Base-by-base conservation (phyloP, 2,113 vertebrate genomes). In the Aegithalos caudatus region DNA sequence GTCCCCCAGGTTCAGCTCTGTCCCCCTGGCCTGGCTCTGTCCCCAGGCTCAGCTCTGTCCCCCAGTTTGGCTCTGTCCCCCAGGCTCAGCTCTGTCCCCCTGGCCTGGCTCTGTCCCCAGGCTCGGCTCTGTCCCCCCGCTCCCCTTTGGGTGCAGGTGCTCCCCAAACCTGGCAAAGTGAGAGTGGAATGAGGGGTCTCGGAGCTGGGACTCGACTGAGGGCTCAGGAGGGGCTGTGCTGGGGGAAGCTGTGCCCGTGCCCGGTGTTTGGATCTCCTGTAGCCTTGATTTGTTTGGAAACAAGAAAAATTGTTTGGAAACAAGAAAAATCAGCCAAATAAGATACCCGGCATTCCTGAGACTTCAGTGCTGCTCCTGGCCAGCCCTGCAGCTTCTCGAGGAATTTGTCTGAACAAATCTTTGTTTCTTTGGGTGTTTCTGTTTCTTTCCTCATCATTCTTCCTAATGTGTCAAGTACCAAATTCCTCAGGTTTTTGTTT, bases 1-100 rank as follows among this genome's bases (percentile, higher is more conserved):
- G n/a, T n/a, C n/a, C n/a, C n/a, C n/a, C n/a, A n/a, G 14, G 7
- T 3, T 7, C 9, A 14, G 7, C 1, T 35, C 22, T 54, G 69
- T 33, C 5, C 15, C 69, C 29, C 22, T 12, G 3, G 2, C 15
- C 2, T 3, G 27, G 12, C 15, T 47, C 31, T 65, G n/a, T 69
- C 20, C 28, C 69, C n/a, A n/a, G n/a, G n/a, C n/a, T n/a, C n/a
- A n/a, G n/a, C n/a, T n/a, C n/a, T n/a, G n/a, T n/a, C n/a, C n/a
- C n/a, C n/a, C n/a, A 11, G 7, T 3, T 7, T 7, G 19, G 7
- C 1, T 35, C 22, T 54, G 69, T 33, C 5, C 15, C 69, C 29
- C 22, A n/a, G 14, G 7, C 3, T 7, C 9, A 14, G 7, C 1
- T 35, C 22, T 54, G 69, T 33, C 5, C 15, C 69, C 29, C 22